phyloP scores from a whole-genome alignment of 2,797 vertebrate species.

The Lithobates sylvaticus region DNA sequence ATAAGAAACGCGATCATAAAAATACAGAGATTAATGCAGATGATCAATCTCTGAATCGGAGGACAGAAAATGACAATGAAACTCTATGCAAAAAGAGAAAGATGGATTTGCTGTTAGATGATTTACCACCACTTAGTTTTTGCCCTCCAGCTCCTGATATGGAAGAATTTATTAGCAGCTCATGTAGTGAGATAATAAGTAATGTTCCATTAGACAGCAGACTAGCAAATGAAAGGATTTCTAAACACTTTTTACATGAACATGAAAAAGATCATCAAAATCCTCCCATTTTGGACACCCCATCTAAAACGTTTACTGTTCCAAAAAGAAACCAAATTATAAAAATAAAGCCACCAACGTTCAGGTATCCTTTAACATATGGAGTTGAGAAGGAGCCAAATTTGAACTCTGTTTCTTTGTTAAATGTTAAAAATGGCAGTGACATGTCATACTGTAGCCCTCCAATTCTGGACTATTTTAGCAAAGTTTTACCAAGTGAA shows the following conservation, averaged over 20 bases:
- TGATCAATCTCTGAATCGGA: background rate
- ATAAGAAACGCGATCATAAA: conserved; percentile 53
- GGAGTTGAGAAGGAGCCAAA: background rate
- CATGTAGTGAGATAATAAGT: background rate
- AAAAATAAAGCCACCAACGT: conserved; percentile 68
- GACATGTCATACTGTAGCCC: background rate
- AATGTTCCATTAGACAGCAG: conserved; percentile 24
- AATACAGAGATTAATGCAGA: background rate
- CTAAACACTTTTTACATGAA: background rate
- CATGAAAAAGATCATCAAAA: background rate
- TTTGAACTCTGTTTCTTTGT: background rate
- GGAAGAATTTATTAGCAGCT: background rate
- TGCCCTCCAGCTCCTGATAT: background rate
- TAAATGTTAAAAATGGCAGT: background rate
- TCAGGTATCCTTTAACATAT: conserved; percentile 75
- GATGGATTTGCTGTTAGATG: conserved; percentile 50
- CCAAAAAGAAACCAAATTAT: conserved; percentile 64
- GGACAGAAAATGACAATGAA: conserved; percentile 47
- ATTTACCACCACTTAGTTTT: conserved; percentile 57
- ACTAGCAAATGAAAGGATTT: conserved; percentile 45
- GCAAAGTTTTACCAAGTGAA: background rate
- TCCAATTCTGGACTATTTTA: background rate
- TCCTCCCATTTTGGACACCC: too few species aligned
- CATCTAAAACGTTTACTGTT: conserved; percentile 15
- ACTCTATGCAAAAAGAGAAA: conserved; percentile 54